Evolutionary conservation across 2,113 vertebrate species (phyloP).

Genomic region (Ophiodon elongatus): DNA sequence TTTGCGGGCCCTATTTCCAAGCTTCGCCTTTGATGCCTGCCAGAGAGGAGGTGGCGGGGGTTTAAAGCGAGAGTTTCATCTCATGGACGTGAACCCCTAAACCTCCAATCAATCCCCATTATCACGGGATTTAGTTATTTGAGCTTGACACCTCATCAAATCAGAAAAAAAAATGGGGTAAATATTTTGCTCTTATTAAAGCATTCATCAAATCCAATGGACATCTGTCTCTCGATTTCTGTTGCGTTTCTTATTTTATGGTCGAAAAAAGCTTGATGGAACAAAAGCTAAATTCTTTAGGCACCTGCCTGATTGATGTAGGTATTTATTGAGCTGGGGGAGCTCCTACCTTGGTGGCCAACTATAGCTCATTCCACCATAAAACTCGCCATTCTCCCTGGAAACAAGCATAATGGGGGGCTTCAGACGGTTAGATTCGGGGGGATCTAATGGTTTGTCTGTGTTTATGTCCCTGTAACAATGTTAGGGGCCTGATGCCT

Average conservation of each 20-base stretch:
- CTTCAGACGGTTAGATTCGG: conserved; percentile 88
- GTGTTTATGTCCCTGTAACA: conserved; percentile 91
- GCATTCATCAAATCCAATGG: conserved; percentile 45
- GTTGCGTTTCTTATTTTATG: conserved; percentile 11
- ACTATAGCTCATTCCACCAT: conserved; percentile 57
- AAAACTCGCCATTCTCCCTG: conserved; percentile 57
- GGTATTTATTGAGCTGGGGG: conserved; percentile 53
- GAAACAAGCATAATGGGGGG: conserved; percentile 83
- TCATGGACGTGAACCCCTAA: conserved; percentile 61
- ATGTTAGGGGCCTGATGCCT: conserved; percentile 83
- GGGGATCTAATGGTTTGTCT: conserved; percentile 88
- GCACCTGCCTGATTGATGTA: conserved; percentile 66
- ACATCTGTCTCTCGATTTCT: conserved; percentile 12
- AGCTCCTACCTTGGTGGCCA: conserved; percentile 61
- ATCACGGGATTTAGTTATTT: conserved; percentile 42
- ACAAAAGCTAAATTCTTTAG: conserved; percentile 47
- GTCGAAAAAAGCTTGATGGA: conserved; percentile 20
- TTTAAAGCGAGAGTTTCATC: conserved; percentile 67
- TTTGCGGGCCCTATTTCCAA: conserved; percentile 79
- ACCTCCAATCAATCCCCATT: conserved; percentile 61
- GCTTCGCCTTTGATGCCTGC: conserved; percentile 80
- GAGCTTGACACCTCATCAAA: conserved; percentile 37
- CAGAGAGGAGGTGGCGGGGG: conserved; percentile 69
- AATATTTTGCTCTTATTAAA: conserved; percentile 43
- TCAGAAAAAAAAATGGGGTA: conserved; percentile 24